Conservation (phyloP, 2,113 vertebrate species). For the Bambusicola thoracicus region DNA sequence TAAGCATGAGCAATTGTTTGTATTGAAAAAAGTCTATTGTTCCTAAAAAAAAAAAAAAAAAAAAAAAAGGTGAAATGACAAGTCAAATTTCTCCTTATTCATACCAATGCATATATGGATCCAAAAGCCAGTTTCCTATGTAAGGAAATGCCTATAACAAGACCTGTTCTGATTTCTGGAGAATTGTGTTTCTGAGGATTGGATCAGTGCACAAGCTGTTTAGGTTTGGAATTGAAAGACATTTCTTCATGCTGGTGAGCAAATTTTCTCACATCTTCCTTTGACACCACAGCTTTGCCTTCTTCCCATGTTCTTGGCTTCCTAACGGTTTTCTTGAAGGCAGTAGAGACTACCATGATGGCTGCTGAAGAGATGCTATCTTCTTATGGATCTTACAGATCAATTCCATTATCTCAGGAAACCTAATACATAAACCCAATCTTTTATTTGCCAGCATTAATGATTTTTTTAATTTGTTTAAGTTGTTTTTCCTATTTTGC, state of each 20-base stretch:
- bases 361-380: not conserved
- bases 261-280: not conserved
- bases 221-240: not conserved
- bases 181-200: not conserved
- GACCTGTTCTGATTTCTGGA: not conserved
- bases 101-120: not conserved
- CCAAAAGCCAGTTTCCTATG: not conserved
- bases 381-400: fast-evolving
- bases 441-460: not conserved
- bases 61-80: not conserved
- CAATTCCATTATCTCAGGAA: not conserved
- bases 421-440: not conserved
- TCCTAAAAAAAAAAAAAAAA: not conserved
- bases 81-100: not conserved
- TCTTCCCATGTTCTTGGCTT: not conserved
- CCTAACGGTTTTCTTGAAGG: not conserved
- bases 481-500: not conserved
- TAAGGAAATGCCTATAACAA: not conserved
- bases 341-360: not conserved
- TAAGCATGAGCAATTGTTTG: not conserved
- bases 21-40: not conserved
- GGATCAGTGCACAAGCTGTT: not conserved
- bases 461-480: not conserved
- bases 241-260: not conserved
- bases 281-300: not conserved